Evolutionary conservation across 2,113 vertebrate genomes (phyloP).

Genomic region (Odocoileus hemionus): DNA sequence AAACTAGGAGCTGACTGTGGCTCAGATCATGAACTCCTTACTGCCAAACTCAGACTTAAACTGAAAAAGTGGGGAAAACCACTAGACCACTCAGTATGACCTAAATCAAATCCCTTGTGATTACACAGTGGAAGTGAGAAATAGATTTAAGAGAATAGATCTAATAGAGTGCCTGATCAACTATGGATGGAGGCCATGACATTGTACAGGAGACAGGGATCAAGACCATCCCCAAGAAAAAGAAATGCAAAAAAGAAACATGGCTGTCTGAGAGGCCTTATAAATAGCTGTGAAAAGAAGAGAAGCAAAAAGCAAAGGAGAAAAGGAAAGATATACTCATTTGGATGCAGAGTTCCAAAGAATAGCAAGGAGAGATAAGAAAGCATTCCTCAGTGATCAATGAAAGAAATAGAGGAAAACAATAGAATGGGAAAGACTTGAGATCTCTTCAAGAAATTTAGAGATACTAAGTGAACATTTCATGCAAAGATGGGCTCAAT

Average conservation of each 20-base stretch:
- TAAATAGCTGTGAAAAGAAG: background rate
- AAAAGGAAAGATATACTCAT: background rate
- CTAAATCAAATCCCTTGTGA: background rate
- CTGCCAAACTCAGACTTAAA: background rate
- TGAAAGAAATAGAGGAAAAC: background rate
- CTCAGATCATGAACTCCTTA: background rate
- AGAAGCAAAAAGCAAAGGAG: background rate
- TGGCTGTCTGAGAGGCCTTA: background rate
- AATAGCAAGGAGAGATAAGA: background rate
- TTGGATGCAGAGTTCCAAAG: background rate
- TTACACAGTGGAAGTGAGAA: background rate
- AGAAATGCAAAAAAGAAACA: too few relatives aligned
- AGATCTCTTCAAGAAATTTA: background rate
- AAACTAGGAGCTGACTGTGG: background rate
- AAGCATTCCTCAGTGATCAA: background rate
- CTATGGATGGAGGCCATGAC: accelerated
- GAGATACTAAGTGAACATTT: background rate
- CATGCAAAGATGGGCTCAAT: background rate
- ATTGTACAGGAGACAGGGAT: background rate
- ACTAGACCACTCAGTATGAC: background rate
- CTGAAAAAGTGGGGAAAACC: background rate
- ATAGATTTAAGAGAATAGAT: too few relatives aligned
- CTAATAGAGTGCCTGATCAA: background rate
- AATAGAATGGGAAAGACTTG: background rate
- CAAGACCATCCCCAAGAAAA: too few relatives aligned